Evolutionary conservation across 2,797 vertebrate species (phyloP), one percentile per base, ranked within the genome.

Genomic region (Loriculus beryllinus): DNA sequence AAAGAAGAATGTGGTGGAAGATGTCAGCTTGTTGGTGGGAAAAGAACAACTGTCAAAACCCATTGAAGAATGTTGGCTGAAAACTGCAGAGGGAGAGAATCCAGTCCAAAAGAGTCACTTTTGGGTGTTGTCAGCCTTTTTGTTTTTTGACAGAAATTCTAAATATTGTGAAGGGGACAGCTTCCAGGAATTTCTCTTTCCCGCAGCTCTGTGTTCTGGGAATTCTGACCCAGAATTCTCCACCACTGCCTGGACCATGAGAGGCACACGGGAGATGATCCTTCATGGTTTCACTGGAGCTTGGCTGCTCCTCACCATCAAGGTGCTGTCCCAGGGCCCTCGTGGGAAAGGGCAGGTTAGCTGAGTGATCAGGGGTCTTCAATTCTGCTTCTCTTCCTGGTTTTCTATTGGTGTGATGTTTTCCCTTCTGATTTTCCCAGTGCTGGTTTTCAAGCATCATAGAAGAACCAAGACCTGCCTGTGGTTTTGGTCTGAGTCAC

Each of bases 11-110:
- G 2, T 35, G 77, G 64, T 64, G 69, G 86, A 93, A 95, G 92
- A 78, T 82, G 88, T 92, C 95, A 92, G 89, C 89, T 96, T 94
- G 87, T 93, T 84, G 9, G 69, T 54, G 87, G 90, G 91, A 93
- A 96, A 96, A 95, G 93, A 95, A 90, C 93, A 93, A 93, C 95
- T 96, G 95, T 95, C 96, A 95, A 96, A 96, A 94, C 62, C 72
- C 79, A 48, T 39, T 92, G 92, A 95, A 81, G 90, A 84, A 31
- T 45, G 80, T 84, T 96, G 94, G 94, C 94, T 96, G 88, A 37
- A 75, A 94, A 49, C 84, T 77, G 79, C 64, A 74, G 86, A 59
- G 76, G 33, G 22, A 5, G 62, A 83, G 63, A 83, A 96, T 70
- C 54, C 14, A 3, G 90, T 84, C 95, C 92, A 92, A 84, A 72